A percentile compares a stretch with the other conserved stretches of the same genome.
These are phyloP conservation scores for Dysmachus trigonus DNA, from an alignment of 2,888 invertebrate genomes.

Conservation along the genomic window DNA sequence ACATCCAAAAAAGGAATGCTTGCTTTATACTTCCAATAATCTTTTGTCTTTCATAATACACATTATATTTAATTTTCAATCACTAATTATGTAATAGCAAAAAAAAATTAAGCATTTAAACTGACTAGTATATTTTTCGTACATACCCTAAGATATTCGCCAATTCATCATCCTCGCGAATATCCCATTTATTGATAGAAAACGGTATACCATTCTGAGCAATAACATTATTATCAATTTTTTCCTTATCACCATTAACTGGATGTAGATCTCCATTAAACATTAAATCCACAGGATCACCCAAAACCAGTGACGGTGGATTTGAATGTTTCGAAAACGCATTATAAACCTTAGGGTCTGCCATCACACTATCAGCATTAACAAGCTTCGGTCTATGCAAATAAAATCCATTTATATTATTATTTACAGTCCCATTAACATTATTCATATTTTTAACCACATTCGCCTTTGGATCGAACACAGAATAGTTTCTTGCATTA, in stretches of 20 bases:
- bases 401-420: constrained; percentile 50
- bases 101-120: neutral
- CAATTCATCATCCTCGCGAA: constrained; percentile 69
- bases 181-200: constrained; percentile 26
- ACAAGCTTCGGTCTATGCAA: constrained; percentile 50
- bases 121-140: neutral
- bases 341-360: constrained; percentile 50
- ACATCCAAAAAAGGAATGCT: too few relatives aligned
- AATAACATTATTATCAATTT: neutral
- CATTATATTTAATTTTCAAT: too few relatives aligned
- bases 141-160: constrained; percentile 78
- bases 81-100: neutral
- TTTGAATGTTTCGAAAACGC: constrained; percentile 50
- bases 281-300: constrained; percentile 31
- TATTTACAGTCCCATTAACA: constrained; percentile 35
- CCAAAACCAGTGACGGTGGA: neutral
- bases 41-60: too few relatives aligned
- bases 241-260: neutral
- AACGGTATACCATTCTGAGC: neutral
- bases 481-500: constrained; percentile 44
- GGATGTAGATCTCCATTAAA: constrained; percentile 47
- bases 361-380: constrained; percentile 43
- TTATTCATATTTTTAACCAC: constrained; percentile 29
- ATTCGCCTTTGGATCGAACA: constrained; percentile 45
- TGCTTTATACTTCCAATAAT: too few relatives aligned